These are phyloP conservation scores for Microctonus aethiopoides DNA, from an alignment of 2,888 invertebrate species.

Conservation along the genomic window DNA sequence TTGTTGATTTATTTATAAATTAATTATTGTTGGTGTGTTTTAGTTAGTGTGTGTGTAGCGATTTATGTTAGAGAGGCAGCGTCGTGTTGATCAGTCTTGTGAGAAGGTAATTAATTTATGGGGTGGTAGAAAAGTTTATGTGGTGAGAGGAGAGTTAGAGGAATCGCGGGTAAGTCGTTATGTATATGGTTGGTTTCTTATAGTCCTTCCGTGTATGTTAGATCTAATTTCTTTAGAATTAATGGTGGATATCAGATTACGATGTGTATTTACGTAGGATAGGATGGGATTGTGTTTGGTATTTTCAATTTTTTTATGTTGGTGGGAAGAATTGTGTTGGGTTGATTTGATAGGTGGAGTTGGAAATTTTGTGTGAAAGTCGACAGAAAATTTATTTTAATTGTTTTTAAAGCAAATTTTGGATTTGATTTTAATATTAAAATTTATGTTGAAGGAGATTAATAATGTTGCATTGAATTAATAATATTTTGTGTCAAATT, in stretches of 20 bases:
- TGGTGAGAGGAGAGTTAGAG: not conserved
- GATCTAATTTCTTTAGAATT: slow-evolving; percentile 28
- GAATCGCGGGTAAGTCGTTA: not conserved
- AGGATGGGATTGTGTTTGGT: not conserved
- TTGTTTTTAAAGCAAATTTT: too few species aligned
- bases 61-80: not conserved
- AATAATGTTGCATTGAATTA: too few species aligned
- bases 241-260: slow-evolving; percentile 15
- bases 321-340: not conserved
- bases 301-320: not conserved
- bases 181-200: not conserved
- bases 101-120: slow-evolving; percentile 22
- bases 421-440: too few species aligned
- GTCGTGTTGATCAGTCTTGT: not conserved
- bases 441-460: too few species aligned
- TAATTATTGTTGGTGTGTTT: not conserved
- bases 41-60: not conserved
- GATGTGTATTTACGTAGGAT: slow-evolving; percentile 12
- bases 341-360: too few species aligned
- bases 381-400: too few species aligned
- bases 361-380: too few species aligned
- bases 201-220: slow-evolving; percentile 22
- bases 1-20: not conserved
- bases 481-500: too few species aligned
- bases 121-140: slow-evolving; percentile 8